Evolutionary conservation across 1,140 invertebrate genomes (phyloP), one percentile per base, ranked within the genome.

Genomic region (Papilio helenus): DNA sequence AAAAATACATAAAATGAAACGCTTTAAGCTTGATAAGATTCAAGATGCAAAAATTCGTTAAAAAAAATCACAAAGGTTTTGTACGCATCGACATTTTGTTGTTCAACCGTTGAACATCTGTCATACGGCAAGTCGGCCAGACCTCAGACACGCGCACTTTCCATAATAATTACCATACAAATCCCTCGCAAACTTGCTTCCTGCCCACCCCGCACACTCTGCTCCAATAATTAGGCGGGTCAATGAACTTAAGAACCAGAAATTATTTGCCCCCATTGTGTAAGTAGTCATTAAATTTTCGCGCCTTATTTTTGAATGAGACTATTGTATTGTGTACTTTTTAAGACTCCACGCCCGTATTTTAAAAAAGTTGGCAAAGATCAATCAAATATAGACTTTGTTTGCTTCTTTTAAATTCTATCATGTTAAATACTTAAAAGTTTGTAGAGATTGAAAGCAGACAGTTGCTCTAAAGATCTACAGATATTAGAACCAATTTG

Each of bases 41-140:
- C 55, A 82, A 84, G 84, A 86, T 86, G 84, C 82, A 83, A 83
- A 85, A 89, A 89, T 89, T 84, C 84, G 87, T 90, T 88, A 82
- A 80, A 84, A 83, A 85, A 86, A 85, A 79, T 76, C 80, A 82
- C 34, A 78, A 61, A 76, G 72, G 80, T 85, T 82, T 83, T 85
- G 83, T 87, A 79, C 72, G 81, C 81, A 76, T 79, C 80, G 74
- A 79, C 82, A 84, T 84, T 46, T 18, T 73, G 42, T 44, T 26
- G 42, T 23, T 23, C n/a, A 44, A n/a, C 20, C 42, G n/a, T n/a
- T 7, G 42, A 73, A 73, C 72, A 73, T 73, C 72, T 73, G 72
- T 73, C 44, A 73, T 73, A 29, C 72, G n/a, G 42, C 3, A 73
- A 73, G 72, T 26, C 39, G 20, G 8, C 42, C 39, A 44, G 44